Base-by-base conservation (phyloP, 2,888 invertebrate species). In the Eilema caniola region DNA sequence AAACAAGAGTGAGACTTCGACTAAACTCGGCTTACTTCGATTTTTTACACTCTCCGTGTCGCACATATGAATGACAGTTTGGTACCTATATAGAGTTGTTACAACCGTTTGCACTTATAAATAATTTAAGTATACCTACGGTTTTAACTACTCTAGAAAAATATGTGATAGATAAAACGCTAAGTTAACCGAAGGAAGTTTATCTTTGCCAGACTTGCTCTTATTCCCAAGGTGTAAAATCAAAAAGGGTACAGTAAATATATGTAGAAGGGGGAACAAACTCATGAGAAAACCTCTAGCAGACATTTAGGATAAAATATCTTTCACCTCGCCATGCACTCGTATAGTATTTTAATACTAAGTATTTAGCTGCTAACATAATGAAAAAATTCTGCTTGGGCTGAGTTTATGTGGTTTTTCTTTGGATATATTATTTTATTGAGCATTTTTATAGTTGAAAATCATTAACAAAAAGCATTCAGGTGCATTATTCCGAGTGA, bases 201-300 rank as follows among this genome's bases (percentile, higher is more conserved):
- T 8, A 53, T 53, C n/a, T n/a, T 53, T 20, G 8, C 20, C 47
- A 5, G 3, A 47, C 47, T 47, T 20, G 0, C 5, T 8, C 41
- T 41, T 37, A 14, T 16, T 41, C 16, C 41, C n/a, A 20, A 53
- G 7, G 53, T 53, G 53, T 20, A 8, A n/a, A n/a, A 53, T 53
- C 20, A 53, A 53, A 53, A 53, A 10, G 1, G n/a, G n/a, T 53
- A 47, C 20, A 20, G 47, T n/a, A 20, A 56, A 23, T 11, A 56
- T 31, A 23, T 31, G 28, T 25, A 14, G 23, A 53, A 53, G n/a
- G n/a, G 3, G 59, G 33, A 41, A 66, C 7, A 41, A 60, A 66
- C 31, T 37, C 7, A 73, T 28, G 62, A 77, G 85, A 85, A 85
- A 85, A 85, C 85, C 85, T 85, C 85, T 72, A 81, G 62, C 85